Percentiles rank a stretch among this genome's conserved stretches.
Evolutionary conservation across 2,888 invertebrate genomes (phyloP).

Genomic region (Galerucella nymphaeae): DNA sequence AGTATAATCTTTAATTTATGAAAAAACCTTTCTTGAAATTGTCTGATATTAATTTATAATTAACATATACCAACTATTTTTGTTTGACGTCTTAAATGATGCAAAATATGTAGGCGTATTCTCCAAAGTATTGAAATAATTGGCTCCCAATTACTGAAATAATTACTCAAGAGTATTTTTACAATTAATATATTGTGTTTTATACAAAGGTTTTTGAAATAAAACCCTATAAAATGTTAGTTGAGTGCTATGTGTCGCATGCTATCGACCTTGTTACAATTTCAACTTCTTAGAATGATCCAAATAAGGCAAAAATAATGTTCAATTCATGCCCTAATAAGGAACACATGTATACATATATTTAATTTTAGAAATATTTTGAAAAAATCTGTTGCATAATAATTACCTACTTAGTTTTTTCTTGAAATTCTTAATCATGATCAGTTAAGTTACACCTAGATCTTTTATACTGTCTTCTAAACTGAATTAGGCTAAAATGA

Average conservation of each 20-base stretch:
- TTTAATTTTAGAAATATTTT: neutral
- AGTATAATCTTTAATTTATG: conserved; percentile 3
- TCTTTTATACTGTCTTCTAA: too few species aligned
- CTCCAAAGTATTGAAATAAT: neutral
- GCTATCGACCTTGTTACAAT: conserved; percentile 1
- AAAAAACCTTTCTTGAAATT: neutral
- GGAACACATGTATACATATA: neutral
- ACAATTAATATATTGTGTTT: neutral
- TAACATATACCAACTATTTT: neutral
- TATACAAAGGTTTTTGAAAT: neutral
- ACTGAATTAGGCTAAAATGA: too few species aligned
- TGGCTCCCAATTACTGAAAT: neutral
- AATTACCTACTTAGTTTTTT: neutral
- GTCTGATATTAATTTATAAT: neutral
- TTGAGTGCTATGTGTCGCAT: neutral
- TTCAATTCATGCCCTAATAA: neutral
- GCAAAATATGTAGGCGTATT: neutral
- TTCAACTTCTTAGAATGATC: neutral
- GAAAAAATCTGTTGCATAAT: neutral
- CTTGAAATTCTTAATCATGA: too few species aligned
- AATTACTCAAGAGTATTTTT: neutral
- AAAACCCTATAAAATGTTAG: neutral
- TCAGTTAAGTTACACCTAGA: too few species aligned
- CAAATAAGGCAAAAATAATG: neutral
- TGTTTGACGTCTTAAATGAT: neutral